Conservation (phyloP, 2,888 invertebrate genomes). For the Neria commutata region DNA sequence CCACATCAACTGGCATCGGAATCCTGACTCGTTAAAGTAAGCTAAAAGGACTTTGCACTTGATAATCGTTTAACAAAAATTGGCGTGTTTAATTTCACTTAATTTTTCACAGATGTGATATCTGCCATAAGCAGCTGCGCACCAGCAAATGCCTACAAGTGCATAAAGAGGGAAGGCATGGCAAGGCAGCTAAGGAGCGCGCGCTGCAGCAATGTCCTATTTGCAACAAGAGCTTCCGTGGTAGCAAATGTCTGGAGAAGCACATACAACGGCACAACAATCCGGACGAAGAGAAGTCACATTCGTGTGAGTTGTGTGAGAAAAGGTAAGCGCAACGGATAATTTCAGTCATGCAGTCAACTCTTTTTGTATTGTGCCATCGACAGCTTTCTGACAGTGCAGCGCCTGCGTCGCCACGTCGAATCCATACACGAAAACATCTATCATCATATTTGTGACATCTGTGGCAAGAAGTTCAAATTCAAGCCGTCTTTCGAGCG, state of each 20-base stretch:
- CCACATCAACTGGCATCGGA: slow-evolving; percentile 36
- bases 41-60: neutral
- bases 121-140: slow-evolving; percentile 25
- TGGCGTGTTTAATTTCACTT: no score
- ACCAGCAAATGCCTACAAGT: slow-evolving; percentile 29
- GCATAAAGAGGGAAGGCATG: slow-evolving; percentile 32
- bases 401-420: slow-evolving; percentile 47
- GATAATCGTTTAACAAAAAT: neutral
- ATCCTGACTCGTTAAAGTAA: slow-evolving; percentile 52
- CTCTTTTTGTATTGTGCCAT: no score
- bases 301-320: slow-evolving; percentile 7
- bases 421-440: slow-evolving; percentile 50
- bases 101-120: neutral
- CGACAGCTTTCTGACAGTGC: slow-evolving; percentile 45
- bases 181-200: slow-evolving; percentile 24
- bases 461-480: slow-evolving; percentile 53
- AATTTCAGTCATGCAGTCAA: neutral
- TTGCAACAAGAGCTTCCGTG: neutral
- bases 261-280: slow-evolving; percentile 28
- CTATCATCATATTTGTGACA: slow-evolving; percentile 50
- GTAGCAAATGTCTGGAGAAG: slow-evolving; percentile 28
- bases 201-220: slow-evolving; percentile 14
- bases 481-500: slow-evolving; percentile 52
- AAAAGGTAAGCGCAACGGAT: slow-evolving; percentile 7
- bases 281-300: slow-evolving; percentile 24